Conservation (phyloP, 2,797 vertebrate species). For the Chelon labrosus region DNA sequence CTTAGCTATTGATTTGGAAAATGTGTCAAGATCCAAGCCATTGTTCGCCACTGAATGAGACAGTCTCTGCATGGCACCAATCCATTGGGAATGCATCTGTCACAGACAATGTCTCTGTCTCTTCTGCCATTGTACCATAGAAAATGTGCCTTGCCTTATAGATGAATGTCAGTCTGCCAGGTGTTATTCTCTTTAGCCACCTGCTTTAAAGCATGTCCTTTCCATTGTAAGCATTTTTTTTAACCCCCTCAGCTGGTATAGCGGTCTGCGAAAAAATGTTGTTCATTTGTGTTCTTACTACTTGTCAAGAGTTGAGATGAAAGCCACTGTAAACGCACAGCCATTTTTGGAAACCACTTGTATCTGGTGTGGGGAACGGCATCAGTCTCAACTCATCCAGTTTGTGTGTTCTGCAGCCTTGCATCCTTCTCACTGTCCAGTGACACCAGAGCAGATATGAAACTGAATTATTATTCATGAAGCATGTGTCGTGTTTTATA, state of each 20-base stretch:
- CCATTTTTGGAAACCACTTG: constrained; percentile 57
- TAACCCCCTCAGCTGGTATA: constrained; percentile 14
- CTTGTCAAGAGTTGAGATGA: constrained; percentile 42
- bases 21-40: constrained; percentile 73
- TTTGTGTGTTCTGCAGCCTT: constrained; percentile 8
- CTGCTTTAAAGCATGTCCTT: constrained; percentile 30
- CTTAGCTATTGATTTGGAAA: constrained; percentile 67
- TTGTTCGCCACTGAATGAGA: constrained; percentile 74
- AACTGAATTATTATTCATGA: constrained; percentile 32
- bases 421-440: background rate
- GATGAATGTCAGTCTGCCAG: constrained; percentile 68
- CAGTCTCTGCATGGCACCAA: constrained; percentile 59
- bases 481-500: constrained; percentile 49
- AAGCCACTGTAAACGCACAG: constrained; percentile 42
- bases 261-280: background rate
- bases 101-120: constrained; percentile 68
- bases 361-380: constrained; percentile 44
- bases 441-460: constrained; percentile 25
- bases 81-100: constrained; percentile 75
- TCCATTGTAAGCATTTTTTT: constrained; percentile 52
- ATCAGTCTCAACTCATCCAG: constrained; percentile 20
- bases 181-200: constrained; percentile 45
- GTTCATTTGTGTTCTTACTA: constrained; percentile 42
- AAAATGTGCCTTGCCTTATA: constrained; percentile 64
- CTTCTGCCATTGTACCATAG: constrained; percentile 68